Evolutionary conservation across 2,888 invertebrate species (phyloP).

Genomic region (Drosophila lutescens): DNA sequence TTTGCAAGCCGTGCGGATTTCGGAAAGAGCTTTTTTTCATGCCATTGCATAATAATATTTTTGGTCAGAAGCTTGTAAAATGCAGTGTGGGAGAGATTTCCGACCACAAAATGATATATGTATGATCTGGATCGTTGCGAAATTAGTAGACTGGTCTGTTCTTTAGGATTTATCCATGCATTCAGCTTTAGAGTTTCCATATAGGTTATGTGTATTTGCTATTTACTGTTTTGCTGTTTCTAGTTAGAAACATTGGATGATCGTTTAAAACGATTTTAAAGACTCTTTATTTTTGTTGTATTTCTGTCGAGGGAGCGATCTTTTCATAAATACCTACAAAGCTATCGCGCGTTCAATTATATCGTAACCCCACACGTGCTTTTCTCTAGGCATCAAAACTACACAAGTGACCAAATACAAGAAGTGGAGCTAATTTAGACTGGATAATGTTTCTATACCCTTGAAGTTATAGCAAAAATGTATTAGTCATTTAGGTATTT

Average conservation of each 20-base stretch:
- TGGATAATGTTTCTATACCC: background rate
- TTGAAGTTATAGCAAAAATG: background rate
- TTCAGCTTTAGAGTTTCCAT: background rate
- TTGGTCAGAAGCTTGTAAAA: background rate
- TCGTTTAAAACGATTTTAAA: background rate
- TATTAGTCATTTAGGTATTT: background rate
- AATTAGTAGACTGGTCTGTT: background rate
- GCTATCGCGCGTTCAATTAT: background rate
- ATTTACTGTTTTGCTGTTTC: background rate
- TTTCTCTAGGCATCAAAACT: background rate
- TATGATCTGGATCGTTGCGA: background rate
- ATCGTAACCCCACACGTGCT: background rate
- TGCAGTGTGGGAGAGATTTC: conserved; percentile 3
- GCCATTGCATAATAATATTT: conserved; percentile 3
- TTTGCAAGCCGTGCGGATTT: conserved; percentile 2
- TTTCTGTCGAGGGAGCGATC: too few species aligned
- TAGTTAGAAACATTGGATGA: background rate
- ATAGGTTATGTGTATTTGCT: background rate
- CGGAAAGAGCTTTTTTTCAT: background rate
- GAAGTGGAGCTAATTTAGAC: background rate
- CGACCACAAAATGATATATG: background rate
- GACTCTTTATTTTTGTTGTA: too few species aligned
- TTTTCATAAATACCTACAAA: background rate
- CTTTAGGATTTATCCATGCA: background rate
- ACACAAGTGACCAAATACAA: background rate